phyloP scores from a whole-genome alignment of 2,113 vertebrate genomes.

The Nesoenas mayeri region DNA sequence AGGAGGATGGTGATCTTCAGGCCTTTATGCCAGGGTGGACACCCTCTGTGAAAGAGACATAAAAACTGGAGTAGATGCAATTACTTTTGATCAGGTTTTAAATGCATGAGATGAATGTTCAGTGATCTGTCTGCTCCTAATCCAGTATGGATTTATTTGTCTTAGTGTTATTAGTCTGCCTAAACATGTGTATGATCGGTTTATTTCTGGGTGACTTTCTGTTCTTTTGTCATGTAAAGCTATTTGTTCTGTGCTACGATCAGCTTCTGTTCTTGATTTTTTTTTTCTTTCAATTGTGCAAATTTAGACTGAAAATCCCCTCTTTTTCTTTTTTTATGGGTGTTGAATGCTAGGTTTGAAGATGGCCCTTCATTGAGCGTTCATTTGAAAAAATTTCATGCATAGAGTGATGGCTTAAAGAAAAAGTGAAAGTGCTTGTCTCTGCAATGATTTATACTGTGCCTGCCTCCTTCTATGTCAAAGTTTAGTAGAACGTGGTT shows the following conservation, averaged over 20 bases:
- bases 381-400: not conserved
- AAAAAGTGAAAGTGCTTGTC: not conserved
- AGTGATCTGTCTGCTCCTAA: conserved; percentile 17
- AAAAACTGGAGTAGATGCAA: not conserved
- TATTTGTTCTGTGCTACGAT: not conserved
- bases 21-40: not conserved
- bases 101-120: not conserved
- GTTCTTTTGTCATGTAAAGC: not conserved
- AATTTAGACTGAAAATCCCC: not conserved
- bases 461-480: not conserved
- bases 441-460: not conserved
- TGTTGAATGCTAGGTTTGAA: not conserved
- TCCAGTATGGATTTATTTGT: conserved; percentile 27
- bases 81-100: not conserved
- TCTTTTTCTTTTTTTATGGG: not conserved
- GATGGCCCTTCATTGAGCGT: not conserved
- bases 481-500: not conserved
- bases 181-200: conserved; percentile 43
- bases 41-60: not conserved
- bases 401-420: not conserved
- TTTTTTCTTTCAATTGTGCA: not conserved
- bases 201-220: conserved; percentile 54
- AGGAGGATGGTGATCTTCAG: not conserved
- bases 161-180: not conserved
- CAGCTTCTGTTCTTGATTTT: not conserved